These are phyloP conservation scores for Porphyrio hochstetteri DNA, from an alignment of 2,113 vertebrate species.

Conservation along the genomic window DNA sequence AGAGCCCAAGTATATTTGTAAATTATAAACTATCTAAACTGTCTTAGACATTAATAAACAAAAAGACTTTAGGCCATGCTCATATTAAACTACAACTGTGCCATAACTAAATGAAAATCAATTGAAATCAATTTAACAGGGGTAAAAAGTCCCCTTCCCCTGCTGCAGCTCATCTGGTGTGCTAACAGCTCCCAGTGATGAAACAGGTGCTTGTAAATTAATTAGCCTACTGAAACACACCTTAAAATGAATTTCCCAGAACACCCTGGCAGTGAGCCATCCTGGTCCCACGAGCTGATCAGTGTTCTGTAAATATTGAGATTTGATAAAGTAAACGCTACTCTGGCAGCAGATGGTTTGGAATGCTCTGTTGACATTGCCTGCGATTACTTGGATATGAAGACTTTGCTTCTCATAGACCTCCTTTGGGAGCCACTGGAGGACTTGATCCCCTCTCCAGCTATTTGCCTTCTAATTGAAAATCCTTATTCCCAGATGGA, in stretches of 20 bases:
- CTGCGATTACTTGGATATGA: conserved; percentile 79
- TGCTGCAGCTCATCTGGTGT: conserved; percentile 77
- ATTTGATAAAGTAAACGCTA: conserved; percentile 89
- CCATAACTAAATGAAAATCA: conserved; percentile 81
- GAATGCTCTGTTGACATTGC: conserved; percentile 82
- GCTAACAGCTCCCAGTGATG: conserved; percentile 79
- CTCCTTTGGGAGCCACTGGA: conserved; percentile 79
- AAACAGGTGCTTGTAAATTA: conserved; percentile 94
- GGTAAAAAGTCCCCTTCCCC: conserved; percentile 75
- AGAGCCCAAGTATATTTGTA: neutral
- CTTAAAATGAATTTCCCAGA: conserved; percentile 83
- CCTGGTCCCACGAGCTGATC: conserved; percentile 84
- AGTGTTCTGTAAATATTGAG: conserved; percentile 95
- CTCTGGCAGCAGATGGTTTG: conserved; percentile 90
- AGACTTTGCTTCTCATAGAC: conserved; percentile 77
- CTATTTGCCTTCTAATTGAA: conserved; percentile 93
- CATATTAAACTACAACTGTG: conserved; percentile 67
- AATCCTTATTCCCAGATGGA: conserved; percentile 90
- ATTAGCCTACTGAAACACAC: conserved; percentile 91
- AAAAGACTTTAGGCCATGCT: conserved; percentile 33
- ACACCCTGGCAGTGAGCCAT: conserved; percentile 86
- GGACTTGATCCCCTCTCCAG: conserved; percentile 80
- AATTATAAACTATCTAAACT: neutral
- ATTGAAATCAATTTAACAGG: conserved; percentile 80
- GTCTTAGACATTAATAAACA: neutral